Evolutionary conservation across 2,888 invertebrate species (phyloP), one percentile per base, ranked within the genome.

Genomic region (Dromius quadrimaculatus): DNA sequence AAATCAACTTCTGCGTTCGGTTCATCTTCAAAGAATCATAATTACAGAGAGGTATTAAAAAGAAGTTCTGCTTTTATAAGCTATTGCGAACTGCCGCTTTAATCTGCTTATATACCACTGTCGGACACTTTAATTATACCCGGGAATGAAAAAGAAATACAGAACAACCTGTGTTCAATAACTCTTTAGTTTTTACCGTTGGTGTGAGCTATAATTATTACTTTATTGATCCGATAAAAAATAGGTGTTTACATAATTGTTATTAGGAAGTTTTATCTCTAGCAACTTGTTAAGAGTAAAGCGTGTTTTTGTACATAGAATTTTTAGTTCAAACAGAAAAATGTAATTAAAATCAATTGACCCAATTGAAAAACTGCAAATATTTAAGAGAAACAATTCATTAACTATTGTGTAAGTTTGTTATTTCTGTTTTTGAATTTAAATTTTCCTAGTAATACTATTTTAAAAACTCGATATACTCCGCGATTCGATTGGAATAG

Each of bases 91-190:
- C 43, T 1, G 59, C 59, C 28, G 36, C 38, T 59, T 36, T 59
- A 62, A 62, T 62, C 43, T 62, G 41, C 43, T 22, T 54, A 36
- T 34, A 38, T n/a, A n/a, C n/a, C n/a, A 28, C 19, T 17, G 19
- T 19, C 61, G 17, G 61, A 62, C 62, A 62, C 38, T 62, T 62
- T 62, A 62, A 62, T 62, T 62, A 41, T 23, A 62, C 17, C 8
- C 13, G 1, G 43, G 32, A 5, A 6, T 13, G 15, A 43, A 19
- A 43, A 19, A 1, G 5, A 38, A 8, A 4, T 3, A n/a, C 9
- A 11, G 17, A 43, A 13, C 13, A 13, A 17, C 43, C 17, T 17
- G 43, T 43, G 43, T 9, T 19, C 36, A 36, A 36, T 36, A 36
- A 36, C 36, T 36, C 36, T 36, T 36, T 11, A 11, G 2, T 36